These are phyloP conservation scores for Colletes latitarsis DNA, from an alignment of 1,140 invertebrate species.

Conservation along the genomic window DNA sequence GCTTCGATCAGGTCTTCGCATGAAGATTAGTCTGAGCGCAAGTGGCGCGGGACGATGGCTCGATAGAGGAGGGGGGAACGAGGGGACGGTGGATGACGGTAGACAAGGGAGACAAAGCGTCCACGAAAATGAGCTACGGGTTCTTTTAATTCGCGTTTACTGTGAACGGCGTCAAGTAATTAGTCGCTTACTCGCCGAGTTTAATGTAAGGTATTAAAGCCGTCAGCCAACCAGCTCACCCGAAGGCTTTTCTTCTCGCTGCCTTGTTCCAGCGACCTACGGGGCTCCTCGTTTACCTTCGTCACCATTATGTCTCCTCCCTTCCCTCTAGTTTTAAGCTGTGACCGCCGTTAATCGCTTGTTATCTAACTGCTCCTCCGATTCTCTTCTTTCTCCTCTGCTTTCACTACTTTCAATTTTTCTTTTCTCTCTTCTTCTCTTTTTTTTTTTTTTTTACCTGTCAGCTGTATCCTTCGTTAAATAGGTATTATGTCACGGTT, in stretches of 20 bases:
- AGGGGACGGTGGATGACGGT: background rate
- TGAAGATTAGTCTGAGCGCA: constrained; percentile 20
- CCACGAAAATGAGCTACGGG: constrained; percentile 49
- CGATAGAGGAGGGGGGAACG: background rate
- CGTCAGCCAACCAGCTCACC: constrained; percentile 39
- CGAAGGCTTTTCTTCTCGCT: constrained; percentile 52
- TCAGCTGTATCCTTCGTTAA: constrained; percentile 43
- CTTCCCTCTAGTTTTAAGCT: constrained; percentile 62
- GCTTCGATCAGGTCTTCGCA: constrained; percentile 40
- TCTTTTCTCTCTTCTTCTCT: background rate
- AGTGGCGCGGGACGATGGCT: constrained; percentile 26
- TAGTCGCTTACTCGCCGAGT: constrained; percentile 76
- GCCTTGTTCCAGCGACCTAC: constrained; percentile 58
- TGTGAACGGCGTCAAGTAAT: constrained; percentile 79
- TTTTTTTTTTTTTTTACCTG: background rate
- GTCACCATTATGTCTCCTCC: constrained; percentile 67
- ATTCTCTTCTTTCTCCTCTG: background rate
- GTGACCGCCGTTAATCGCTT: constrained; percentile 77
- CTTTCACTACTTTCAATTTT: background rate
- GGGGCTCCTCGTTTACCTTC: constrained; percentile 56
- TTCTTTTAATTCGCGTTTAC: constrained; percentile 80
- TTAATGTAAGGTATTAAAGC: constrained; percentile 74
- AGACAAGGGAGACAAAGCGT: constrained; percentile 40
- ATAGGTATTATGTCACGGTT: constrained; percentile 35
- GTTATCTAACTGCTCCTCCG: constrained; percentile 75